These are phyloP conservation scores for Stomorhina lunata DNA, from an alignment of 2,888 invertebrate species.

Conservation along the genomic window DNA sequence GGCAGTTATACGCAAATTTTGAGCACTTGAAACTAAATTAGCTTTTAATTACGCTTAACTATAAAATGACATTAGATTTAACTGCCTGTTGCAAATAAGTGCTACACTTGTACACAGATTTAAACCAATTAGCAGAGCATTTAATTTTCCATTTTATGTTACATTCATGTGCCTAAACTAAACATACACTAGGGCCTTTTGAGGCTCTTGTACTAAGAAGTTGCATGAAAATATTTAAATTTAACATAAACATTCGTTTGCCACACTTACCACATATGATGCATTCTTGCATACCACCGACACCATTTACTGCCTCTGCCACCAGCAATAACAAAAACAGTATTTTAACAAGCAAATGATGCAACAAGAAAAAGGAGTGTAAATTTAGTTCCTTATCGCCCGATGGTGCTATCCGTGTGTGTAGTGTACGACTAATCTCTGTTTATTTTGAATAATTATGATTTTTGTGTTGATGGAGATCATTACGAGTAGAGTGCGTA, in stretches of 20 bases:
- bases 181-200: not conserved
- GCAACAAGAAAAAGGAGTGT: not conserved
- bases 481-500: slow-evolving; percentile 47
- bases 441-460: slow-evolving; percentile 42
- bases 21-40: not conserved
- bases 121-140: not conserved
- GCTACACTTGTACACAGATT: not conserved
- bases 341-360: not conserved
- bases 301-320: not conserved
- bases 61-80: not conserved
- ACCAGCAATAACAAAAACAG: slow-evolving; percentile 9
- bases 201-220: not conserved
- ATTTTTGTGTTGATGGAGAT: slow-evolving; percentile 51
- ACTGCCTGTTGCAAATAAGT: not conserved
- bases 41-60: not conserved
- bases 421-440: too few relatives aligned
- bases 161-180: not conserved
- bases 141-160: not conserved
- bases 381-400: not conserved
- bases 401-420: too few relatives aligned
- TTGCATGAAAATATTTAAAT: slow-evolving; percentile 10
- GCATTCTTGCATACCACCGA: slow-evolving; percentile 18
- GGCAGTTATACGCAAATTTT: not conserved
- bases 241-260: slow-evolving; percentile 37
- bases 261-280: slow-evolving; percentile 55